Evolutionary conservation across 2,888 invertebrate genomes (phyloP).

Genomic region (Melipona bicolor): DNA sequence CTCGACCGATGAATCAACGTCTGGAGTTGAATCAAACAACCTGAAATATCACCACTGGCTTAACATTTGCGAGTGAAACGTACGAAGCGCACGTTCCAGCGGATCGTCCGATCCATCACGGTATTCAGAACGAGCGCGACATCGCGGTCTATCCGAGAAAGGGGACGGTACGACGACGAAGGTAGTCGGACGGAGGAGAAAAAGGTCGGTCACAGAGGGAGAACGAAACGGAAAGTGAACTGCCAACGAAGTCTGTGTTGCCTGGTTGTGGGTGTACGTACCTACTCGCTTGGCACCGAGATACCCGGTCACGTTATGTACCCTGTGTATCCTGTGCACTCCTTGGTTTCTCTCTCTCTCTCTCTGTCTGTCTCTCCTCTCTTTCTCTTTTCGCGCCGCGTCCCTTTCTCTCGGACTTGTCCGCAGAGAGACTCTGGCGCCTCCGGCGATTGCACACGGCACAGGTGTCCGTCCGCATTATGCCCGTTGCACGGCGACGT

Average conservation of each 20-base stretch:
- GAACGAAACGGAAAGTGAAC: conserved; percentile 64
- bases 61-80: neutral
- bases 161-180: neutral
- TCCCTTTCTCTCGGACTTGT: conserved; percentile 40
- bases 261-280: conserved; percentile 54
- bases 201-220: conserved; percentile 43
- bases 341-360: neutral
- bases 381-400: neutral
- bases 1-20: neutral
- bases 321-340: conserved; percentile 24
- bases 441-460: conserved; percentile 73
- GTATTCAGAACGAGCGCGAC: conserved; percentile 19
- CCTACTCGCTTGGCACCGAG: conserved; percentile 32
- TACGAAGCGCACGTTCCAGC: neutral
- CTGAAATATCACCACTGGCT: neutral
- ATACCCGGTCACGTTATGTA: conserved; percentile 28
- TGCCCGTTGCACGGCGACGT: conserved; percentile 60
- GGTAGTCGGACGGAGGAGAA: conserved; percentile 30
- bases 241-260: conserved; percentile 20
- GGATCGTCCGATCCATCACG: neutral
- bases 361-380: neutral
- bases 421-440: conserved; percentile 66
- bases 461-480: conserved; percentile 78
- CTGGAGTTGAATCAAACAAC: neutral
- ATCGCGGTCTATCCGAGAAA: conserved; percentile 3